Percentiles rank a stretch among this genome's conserved stretches.
phyloP scores from a whole-genome alignment of 2,888 invertebrate species.

The Bombylius major region DNA sequence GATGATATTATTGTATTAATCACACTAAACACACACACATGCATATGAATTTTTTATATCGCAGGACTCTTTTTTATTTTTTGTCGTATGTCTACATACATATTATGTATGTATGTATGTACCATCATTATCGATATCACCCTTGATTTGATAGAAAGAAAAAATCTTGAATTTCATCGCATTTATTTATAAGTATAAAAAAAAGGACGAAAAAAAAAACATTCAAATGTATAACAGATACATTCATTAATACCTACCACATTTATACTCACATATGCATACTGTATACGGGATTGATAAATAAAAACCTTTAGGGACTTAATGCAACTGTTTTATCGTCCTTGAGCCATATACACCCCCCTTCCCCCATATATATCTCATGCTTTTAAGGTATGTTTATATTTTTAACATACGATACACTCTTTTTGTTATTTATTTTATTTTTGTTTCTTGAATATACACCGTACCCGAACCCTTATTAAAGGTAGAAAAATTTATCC shows the following conservation, averaged over 20 bases:
- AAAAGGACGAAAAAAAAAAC: not conserved
- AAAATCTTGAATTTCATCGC: not conserved
- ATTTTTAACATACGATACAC: not conserved
- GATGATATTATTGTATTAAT: not conserved
- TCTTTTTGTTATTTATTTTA: too few species aligned
- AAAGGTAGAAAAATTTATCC: not conserved
- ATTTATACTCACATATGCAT: too few species aligned
- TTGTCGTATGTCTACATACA: not conserved
- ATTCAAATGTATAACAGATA: not conserved
- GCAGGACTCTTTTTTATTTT: too few species aligned
- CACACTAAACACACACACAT: not conserved
- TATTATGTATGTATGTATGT: not conserved
- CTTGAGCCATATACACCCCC: not conserved
- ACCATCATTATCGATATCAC: not conserved
- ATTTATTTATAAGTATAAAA: not conserved
- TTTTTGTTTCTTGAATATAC: too few species aligned
- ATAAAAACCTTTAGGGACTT: not conserved
- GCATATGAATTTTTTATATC: too few species aligned
- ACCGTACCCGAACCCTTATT: not conserved
- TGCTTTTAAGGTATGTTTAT: not conserved
- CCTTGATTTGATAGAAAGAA: not conserved
- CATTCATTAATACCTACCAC: too few species aligned
- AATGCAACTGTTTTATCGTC: not conserved
- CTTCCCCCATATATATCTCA: too few species aligned
- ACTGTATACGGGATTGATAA: too few species aligned